phyloP scores from a whole-genome alignment of 2,888 invertebrate genomes.

The Pachliopta kotzebuea region DNA sequence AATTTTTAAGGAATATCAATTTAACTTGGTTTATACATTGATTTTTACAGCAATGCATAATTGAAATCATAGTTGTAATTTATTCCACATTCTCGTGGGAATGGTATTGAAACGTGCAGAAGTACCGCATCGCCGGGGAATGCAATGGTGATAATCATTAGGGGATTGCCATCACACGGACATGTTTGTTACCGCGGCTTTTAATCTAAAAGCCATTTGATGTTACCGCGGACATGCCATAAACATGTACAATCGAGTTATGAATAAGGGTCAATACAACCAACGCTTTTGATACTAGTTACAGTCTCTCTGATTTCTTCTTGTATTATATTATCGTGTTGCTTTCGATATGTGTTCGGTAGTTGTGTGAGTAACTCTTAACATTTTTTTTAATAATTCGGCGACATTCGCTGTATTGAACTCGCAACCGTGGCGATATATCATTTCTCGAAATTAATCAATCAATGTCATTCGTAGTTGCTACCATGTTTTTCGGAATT shows the following conservation, averaged over 20 bases:
- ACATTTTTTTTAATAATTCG: slow-evolving; percentile 11
- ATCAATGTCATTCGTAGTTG: slow-evolving; percentile 23
- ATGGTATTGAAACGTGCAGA: slow-evolving; percentile 21
- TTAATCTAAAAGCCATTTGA: slow-evolving; percentile 71
- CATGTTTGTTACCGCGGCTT: slow-evolving; percentile 33
- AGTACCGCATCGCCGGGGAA: slow-evolving; percentile 32
- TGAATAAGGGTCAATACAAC: slow-evolving; percentile 42
- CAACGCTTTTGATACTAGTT: not conserved
- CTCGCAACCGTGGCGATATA: slow-evolving; percentile 5
- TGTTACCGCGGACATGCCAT: slow-evolving; percentile 51
- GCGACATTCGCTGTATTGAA: slow-evolving; percentile 18
- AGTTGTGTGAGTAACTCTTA: not conserved
- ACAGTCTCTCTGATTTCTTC: slow-evolving; percentile 21
- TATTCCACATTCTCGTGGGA: slow-evolving; percentile 3
- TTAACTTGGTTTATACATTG: no score
- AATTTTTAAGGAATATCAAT: no score
- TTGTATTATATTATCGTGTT: not conserved
- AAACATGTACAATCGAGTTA: slow-evolving; percentile 48
- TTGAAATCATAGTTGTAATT: not conserved
- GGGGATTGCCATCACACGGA: slow-evolving; percentile 29
- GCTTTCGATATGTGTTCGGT: slow-evolving; percentile 34
- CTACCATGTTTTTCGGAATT: slow-evolving; percentile 18
- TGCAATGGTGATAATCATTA: slow-evolving; percentile 26
- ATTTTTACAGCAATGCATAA: not conserved
- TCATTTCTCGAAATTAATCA: slow-evolving; percentile 27